phyloP scores from a whole-genome alignment of 2,797 vertebrate genomes.

The Sitta carolinensis region DNA sequence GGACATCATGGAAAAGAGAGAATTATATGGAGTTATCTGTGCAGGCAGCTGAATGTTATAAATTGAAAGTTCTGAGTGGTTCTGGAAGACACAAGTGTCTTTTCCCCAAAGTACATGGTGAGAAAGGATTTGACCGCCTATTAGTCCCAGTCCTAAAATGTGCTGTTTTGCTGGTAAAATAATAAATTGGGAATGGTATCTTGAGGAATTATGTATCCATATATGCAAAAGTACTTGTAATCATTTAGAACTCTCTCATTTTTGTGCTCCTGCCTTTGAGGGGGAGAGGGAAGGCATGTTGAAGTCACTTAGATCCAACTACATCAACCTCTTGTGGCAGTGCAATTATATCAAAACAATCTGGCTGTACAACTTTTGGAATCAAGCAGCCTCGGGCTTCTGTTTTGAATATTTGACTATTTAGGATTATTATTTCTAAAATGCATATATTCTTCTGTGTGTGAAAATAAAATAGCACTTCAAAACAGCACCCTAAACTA shows the following conservation, averaged over 20 bases:
- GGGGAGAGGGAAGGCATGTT: neutral
- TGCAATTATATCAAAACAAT: neutral
- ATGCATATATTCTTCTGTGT: neutral
- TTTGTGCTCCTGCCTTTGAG: neutral
- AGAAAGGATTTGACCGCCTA: neutral
- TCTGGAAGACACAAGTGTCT: neutral
- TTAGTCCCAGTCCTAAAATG: neutral
- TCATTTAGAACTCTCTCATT: neutral
- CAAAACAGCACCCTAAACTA: neutral
- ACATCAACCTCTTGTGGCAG: neutral
- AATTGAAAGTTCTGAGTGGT: conserved; percentile 19
- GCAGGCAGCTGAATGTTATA: conserved; percentile 1
- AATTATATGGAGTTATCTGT: neutral
- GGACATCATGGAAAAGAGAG: neutral
- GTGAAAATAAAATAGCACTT: neutral
- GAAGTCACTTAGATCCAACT: neutral
- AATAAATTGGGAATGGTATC: neutral
- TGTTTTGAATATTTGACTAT: neutral
- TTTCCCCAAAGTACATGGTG: neutral
- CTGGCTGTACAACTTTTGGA: neutral
- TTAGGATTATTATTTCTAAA: neutral
- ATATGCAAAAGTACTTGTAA: neutral
- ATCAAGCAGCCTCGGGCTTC: neutral
- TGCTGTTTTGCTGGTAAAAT: neutral
- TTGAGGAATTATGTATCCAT: neutral